phyloP scores from a whole-genome alignment of 2,113 vertebrate genomes.

The Micromys minutus region DNA sequence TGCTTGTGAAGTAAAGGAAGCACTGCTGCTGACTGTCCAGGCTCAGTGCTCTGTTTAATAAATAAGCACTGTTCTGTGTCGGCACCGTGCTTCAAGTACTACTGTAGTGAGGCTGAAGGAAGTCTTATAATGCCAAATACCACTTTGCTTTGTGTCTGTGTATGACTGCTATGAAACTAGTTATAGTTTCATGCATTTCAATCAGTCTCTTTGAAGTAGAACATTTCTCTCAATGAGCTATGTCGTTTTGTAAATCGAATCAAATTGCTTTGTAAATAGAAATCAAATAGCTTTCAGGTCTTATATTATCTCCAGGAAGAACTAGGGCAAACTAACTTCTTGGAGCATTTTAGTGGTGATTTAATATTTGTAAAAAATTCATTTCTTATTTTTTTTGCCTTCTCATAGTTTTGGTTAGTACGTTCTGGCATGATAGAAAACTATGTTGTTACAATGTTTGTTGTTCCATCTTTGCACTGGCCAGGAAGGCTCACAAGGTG shows the following conservation, averaged over 20 bases:
- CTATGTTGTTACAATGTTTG: neutral
- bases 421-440: constrained; percentile 20
- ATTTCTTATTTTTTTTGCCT: neutral
- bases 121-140: neutral
- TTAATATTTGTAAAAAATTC: constrained; percentile 40
- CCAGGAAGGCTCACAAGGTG: neutral
- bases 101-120: neutral
- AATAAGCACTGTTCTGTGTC: neutral
- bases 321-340: neutral
- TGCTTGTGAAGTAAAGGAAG: neutral
- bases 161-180: neutral
- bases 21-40: neutral
- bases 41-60: neutral
- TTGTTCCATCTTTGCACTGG: neutral
- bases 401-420: neutral
- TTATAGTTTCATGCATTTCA: neutral
- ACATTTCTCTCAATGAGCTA: neutral
- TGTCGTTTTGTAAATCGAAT: neutral
- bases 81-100: neutral
- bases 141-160: neutral
- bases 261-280: neutral
- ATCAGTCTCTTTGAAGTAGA: constrained; percentile 11
- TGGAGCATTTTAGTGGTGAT: constrained; percentile 20
- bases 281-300: constrained; percentile 5
- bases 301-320: constrained; percentile 33